phyloP scores from a whole-genome alignment of 92 coral and sea anemone species.

The Anthopleura xanthogrammica region DNA sequence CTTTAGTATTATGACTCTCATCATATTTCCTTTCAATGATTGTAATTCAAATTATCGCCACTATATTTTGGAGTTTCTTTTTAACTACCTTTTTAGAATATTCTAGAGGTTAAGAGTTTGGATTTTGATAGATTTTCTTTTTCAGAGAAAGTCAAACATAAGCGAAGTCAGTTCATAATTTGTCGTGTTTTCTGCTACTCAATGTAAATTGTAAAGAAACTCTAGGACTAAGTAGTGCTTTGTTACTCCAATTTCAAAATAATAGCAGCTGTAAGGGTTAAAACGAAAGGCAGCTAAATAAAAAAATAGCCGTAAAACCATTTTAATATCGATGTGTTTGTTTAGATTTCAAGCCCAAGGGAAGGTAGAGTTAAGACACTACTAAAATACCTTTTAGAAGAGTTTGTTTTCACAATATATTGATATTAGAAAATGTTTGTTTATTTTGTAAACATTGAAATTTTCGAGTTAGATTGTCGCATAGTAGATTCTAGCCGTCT shows the following conservation, averaged over 20 bases:
- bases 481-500: no score
- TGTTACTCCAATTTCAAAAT: not conserved
- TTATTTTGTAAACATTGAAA: not conserved
- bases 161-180: not conserved
- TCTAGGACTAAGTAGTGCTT: not conserved
- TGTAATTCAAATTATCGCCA: not conserved
- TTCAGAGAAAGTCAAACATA: not conserved
- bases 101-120: not conserved
- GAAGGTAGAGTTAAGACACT: not conserved
- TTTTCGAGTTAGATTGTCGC: not conserved
- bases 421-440: slow-evolving; percentile 1
- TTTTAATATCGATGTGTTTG: not conserved
- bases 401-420: not conserved
- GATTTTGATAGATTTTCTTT: not conserved
- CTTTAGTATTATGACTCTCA: not conserved
- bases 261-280: not conserved
- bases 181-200: not conserved
- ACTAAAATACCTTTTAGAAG: not conserved
- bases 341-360: not conserved
- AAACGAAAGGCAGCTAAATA: not conserved
- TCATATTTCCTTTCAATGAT: not conserved
- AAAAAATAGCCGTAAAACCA: not conserved
- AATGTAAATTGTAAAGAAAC: slow-evolving; percentile 1
- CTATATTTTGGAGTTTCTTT: not conserved
- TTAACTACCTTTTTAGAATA: not conserved